Evolutionary conservation across 2,797 vertebrate species (phyloP).

Genomic region (Coilia nasus): DNA sequence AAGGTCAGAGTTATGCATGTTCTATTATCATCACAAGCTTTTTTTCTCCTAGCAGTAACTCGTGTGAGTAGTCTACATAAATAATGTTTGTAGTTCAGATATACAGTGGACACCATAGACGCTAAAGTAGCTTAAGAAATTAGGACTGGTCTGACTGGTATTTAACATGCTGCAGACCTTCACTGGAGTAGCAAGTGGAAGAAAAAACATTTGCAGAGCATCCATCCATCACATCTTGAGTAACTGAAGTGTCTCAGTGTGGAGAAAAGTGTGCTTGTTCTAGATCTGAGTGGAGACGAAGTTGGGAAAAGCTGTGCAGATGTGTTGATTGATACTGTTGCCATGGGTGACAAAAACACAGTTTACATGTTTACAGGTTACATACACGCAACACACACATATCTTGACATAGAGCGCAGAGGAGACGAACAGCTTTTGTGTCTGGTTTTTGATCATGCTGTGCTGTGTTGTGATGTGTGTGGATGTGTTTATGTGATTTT

Average conservation of each 20-base stretch:
- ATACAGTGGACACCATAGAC: background rate
- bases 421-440: background rate
- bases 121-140: background rate
- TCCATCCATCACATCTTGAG: slow-evolving; percentile 56
- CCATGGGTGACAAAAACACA: slow-evolving; percentile 68
- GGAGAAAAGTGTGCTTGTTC: slow-evolving; percentile 64
- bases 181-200: background rate
- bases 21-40: background rate
- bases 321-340: slow-evolving; percentile 66
- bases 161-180: background rate
- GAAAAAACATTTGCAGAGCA: slow-evolving; percentile 52
- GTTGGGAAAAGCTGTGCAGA: slow-evolving; percentile 58
- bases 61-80: too few species aligned
- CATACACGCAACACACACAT: background rate
- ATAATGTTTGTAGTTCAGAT: background rate
- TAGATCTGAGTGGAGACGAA: slow-evolving; percentile 35
- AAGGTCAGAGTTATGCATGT: background rate
- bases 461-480: slow-evolving; percentile 56
- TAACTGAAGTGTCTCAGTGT: slow-evolving; percentile 46
- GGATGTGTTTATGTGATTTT: slow-evolving; percentile 28
- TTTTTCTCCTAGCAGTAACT: background rate
- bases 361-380: slow-evolving; percentile 14
- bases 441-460: background rate
- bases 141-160: background rate
- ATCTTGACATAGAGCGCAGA: background rate